Base-by-base conservation (phyloP, 2,888 invertebrate genomes). In the Aleiodes testaceus region DNA sequence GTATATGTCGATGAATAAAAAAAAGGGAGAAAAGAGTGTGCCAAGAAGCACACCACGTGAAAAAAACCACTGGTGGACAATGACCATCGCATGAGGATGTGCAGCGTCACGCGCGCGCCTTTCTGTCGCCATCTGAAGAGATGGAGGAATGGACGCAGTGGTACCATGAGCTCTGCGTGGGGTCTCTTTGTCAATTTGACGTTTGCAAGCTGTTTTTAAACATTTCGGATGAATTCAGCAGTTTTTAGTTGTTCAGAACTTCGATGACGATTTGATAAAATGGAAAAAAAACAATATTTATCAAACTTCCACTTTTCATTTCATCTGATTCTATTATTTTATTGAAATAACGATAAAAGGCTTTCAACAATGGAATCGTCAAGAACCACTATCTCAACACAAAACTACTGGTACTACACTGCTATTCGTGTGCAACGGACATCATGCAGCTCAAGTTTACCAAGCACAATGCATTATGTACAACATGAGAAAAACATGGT, bases 51-150 rank as follows among this genome's bases (percentile, higher is more conserved):
- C 49, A 36, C 59, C 59, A 36, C 36, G 36, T 36, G 59, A 59
- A 61, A 59, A 61, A 30, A 47, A 49, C 68, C 76, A 69, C 53
- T n/a, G 7, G 11, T 73, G 79, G 79, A 83, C 83, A 84, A 82
- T 82, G 80, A 80, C 73, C 79, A 77, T 2, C 9, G 36, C 73
- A 77, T 72, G 66, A 76, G 66, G 70, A 78, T 77, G 77, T 78
- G 82, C 82, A 80, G 66, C 80, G 81, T 83, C 83, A 84, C 82
- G 81, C 79, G 80, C 81, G 77, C 79, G 79, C 80, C 81, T 77
- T 78, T 77, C 79, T 78, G 81, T 81, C 80, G 79, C 78, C 79
- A 76, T 79, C 79, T 80, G 59, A 36, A 16, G 18, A 36, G 36
- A 36, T 36, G 36, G 36, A 59, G n/a, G 36, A 30, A 30, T 26